These are phyloP conservation scores for Papilio protenor DNA, from an alignment of 2,888 invertebrate species.

Conservation along the genomic window DNA sequence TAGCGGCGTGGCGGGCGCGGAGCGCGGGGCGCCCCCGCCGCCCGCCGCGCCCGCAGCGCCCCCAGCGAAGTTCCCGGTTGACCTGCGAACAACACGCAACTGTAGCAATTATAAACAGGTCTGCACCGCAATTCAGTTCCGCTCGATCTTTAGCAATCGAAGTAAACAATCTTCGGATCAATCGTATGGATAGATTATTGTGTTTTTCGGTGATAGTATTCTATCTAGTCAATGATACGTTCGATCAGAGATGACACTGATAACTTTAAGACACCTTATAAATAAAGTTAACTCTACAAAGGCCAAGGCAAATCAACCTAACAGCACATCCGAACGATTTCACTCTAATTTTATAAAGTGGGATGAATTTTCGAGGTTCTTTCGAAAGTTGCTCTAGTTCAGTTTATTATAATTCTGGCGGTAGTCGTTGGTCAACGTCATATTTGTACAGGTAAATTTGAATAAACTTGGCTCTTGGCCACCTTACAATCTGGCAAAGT, in stretches of 20 bases:
- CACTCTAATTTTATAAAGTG: neutral
- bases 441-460: neutral
- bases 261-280: neutral
- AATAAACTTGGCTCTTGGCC: neutral
- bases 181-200: neutral
- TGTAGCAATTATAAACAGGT: neutral
- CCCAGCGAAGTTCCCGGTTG: constrained; percentile 85
- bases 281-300: neutral
- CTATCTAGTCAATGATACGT: no score
- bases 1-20: constrained; percentile 88
- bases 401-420: neutral
- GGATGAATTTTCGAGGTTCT: neutral
- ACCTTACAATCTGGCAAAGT: neutral
- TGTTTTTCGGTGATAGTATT: no score
- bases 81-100: constrained; percentile 77
- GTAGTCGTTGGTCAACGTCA: neutral
- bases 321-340: neutral
- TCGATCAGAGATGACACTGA: no score
- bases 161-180: neutral
- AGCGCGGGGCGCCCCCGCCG: constrained; percentile 87
- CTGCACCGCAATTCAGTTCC: neutral
- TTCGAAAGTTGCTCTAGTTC: neutral
- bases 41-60: constrained; percentile 68
- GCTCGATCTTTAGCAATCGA: neutral
- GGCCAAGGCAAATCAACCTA: neutral